phyloP scores from a whole-genome alignment of 2,888 invertebrate species.

The Tromatobia lineatoria region DNA sequence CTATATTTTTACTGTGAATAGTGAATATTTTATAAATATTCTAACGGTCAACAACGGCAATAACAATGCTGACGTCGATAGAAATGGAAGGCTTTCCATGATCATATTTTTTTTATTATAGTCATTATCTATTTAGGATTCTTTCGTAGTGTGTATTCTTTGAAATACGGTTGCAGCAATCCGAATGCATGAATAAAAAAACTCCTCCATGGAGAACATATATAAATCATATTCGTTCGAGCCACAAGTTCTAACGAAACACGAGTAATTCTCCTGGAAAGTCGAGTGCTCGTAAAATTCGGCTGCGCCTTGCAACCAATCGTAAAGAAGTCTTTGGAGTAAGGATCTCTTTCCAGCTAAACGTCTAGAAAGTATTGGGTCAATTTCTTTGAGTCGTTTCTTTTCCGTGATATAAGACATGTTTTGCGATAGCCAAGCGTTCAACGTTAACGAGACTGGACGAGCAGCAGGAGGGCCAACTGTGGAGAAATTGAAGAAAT shows the following conservation, averaged over 20 bases:
- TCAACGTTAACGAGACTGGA: slow-evolving; percentile 10
- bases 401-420: slow-evolving; percentile 13
- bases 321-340: slow-evolving; percentile 9
- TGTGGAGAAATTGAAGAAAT: not conserved
- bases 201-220: not conserved
- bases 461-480: not conserved
- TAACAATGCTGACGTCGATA: not conserved
- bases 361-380: slow-evolving; percentile 18
- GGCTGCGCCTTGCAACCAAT: slow-evolving; percentile 31
- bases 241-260: slow-evolving; percentile 1
- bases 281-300: slow-evolving; percentile 24
- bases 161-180: not conserved
- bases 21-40: too few relatives aligned
- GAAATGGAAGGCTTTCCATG: not conserved
- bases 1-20: too few relatives aligned
- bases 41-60: not conserved
- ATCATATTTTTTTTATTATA: not conserved
- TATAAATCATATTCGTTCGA: not conserved
- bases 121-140: not conserved
- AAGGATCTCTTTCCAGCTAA: not conserved
- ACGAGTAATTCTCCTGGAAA: slow-evolving; percentile 25
- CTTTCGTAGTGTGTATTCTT: not conserved
- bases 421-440: slow-evolving; percentile 23
- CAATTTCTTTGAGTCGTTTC: slow-evolving; percentile 28
- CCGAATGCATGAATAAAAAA: not conserved